Conservation (phyloP, 2,797 vertebrate genomes). For the Neopelma chrysocephalum region DNA sequence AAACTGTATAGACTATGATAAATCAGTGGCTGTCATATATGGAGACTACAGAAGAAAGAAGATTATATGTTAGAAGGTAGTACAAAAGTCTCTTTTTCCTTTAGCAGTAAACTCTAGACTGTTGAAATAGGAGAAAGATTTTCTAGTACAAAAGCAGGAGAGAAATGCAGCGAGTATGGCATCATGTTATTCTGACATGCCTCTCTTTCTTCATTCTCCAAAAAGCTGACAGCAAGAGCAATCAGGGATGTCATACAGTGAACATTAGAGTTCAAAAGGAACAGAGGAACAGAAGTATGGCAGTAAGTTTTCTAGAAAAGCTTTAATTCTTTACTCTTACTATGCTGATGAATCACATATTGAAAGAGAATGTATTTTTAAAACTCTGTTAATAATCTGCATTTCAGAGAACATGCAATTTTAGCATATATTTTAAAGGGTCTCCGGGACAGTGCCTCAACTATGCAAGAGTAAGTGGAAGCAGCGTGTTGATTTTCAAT, state of each 20-base stretch:
- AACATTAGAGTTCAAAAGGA: neutral
- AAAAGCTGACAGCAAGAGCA: constrained; percentile 12
- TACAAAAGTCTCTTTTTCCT: neutral
- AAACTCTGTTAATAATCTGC: neutral
- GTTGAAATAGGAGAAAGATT: neutral
- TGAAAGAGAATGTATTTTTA: neutral
- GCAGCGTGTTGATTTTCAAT: constrained; percentile 69
- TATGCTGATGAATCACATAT: neutral
- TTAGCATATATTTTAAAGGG: constrained; percentile 6
- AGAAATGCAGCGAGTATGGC: neutral
- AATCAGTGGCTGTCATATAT: neutral
- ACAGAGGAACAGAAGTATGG: neutral
- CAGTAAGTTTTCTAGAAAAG: neutral
- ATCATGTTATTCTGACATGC: neutral
- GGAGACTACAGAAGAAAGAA: neutral
- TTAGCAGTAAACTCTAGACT: neutral
- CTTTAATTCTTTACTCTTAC: neutral
- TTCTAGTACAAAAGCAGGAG: neutral
- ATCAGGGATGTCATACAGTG: neutral
- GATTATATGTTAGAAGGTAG: neutral
- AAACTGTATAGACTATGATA: neutral
- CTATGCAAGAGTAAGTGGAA: constrained; percentile 67
- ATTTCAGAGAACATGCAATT: neutral
- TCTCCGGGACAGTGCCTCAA: constrained; percentile 57
- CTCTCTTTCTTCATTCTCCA: neutral